Base-by-base conservation (phyloP, 2,888 invertebrate species). In the Tachina lurida region DNA sequence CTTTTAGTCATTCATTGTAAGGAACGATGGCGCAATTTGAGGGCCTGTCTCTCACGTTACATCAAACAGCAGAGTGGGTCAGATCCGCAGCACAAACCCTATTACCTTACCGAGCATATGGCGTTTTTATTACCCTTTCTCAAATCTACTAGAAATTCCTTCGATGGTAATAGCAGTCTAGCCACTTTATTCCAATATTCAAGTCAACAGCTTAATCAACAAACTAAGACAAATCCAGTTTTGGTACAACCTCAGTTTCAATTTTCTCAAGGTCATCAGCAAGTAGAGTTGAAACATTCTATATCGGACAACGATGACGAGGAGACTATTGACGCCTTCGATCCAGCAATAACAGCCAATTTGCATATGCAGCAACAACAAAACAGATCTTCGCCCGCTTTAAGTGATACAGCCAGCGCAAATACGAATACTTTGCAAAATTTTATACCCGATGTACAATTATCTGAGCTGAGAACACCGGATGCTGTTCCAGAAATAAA, bases 91-190 rank as follows among this genome's bases (percentile, higher is more conserved):
- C 92, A 92, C 78, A 93, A 93, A 77, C 93, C 93, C 1, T 93
- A 93, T 84, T 93, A 93, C 86, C 88, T 93, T 39, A 92, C 93
- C 39, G 93, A 93, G 67, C 92, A 93, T 77, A 92, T 93, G 92
- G 89, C 91, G 13, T 93, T 93, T 86, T 87, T 93, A 17, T 76
- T 93, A 87, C 93, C 93, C 13, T 93, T 92, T 73, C 90, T 93
- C 0, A 93, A 93, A 87, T 91, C 92, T 3, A 90, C 91, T n/a
- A 89, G 92, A 1, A 91, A 91, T 52, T 91, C 91, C 2, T 54
- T 91, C 41, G 91, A 92, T 45, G 89, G 89, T 67, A 90, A 89
- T 58, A 87, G 80, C n/a, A 89, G 87, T 43, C 62, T 90, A 78
- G 90, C 90, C 10, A 84, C 89, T 7, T 84, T 90, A 8, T 91